These are phyloP conservation scores for Triplophysa dalaica DNA, from an alignment of 2,113 vertebrate genomes.

Conservation along the genomic window DNA sequence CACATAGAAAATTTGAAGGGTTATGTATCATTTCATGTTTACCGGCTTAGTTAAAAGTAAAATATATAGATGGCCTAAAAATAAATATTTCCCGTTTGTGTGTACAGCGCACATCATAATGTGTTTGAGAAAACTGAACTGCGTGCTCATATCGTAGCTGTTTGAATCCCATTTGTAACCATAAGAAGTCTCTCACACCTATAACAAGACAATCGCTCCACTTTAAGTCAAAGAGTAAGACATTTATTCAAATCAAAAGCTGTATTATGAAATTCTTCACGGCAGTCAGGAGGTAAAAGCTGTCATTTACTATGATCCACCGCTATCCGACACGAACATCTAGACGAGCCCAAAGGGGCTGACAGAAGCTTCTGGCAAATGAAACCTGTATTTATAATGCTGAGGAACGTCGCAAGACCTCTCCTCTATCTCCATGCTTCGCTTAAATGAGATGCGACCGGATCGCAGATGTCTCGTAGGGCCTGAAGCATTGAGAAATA, in stretches of 20 bases:
- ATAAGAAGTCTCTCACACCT: not conserved
- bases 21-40: too few species aligned
- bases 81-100: not conserved
- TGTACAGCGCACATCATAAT: not conserved
- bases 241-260: slow-evolving; percentile 32
- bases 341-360: not conserved
- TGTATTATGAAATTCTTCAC: slow-evolving; percentile 7
- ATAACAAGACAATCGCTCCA: not conserved
- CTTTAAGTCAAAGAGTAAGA: not conserved
- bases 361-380: not conserved
- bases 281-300: slow-evolving; percentile 24
- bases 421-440: not conserved
- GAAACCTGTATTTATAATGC: slow-evolving; percentile 12
- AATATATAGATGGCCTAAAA: too few species aligned
- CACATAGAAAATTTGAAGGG: too few species aligned
- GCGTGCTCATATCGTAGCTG: not conserved
- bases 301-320: slow-evolving; percentile 5
- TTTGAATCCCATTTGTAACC: not conserved
- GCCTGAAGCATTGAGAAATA: not conserved
- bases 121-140: not conserved
- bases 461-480: not conserved
- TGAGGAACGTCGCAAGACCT: not conserved
- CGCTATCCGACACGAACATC: not conserved
- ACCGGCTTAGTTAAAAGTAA: too few species aligned
- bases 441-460: not conserved